These are phyloP conservation scores for Drosophila maculinotata DNA, from an alignment of 2,888 invertebrate genomes.

Conservation along the genomic window DNA sequence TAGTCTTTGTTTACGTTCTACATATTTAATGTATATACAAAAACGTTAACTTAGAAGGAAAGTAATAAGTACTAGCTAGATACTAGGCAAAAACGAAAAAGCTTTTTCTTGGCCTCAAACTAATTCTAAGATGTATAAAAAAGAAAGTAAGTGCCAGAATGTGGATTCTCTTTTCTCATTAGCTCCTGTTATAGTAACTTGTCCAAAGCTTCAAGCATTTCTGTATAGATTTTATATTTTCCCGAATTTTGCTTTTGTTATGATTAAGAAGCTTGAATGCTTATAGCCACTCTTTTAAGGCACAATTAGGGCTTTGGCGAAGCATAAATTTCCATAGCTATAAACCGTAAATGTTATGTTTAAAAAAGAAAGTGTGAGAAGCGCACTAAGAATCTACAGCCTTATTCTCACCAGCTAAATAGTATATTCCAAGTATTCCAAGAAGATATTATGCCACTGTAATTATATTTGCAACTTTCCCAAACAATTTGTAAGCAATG, in stretches of 20 bases:
- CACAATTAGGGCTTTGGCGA: not conserved
- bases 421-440: not conserved
- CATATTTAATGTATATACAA: too few relatives aligned
- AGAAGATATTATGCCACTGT: conserved; percentile 12
- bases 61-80: too few relatives aligned
- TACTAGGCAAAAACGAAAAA: too few relatives aligned
- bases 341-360: conserved; percentile 1
- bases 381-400: conserved; percentile 4
- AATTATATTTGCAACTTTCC: conserved; percentile 2
- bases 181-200: not conserved
- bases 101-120: not conserved
- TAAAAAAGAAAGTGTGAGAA: conserved; percentile 31
- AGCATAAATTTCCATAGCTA: not conserved
- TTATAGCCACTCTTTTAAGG: not conserved
- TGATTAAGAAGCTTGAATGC: not conserved
- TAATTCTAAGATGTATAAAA: not conserved
- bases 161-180: not conserved
- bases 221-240: too few relatives aligned
- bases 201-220: too few relatives aligned
- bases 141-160: not conserved
- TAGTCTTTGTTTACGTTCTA: too few relatives aligned
- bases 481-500: conserved; percentile 5
- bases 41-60: too few relatives aligned
- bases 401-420: conserved; percentile 2
- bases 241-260: not conserved